A percentile compares a stretch with the other conserved stretches of the same genome.
phyloP scores from a whole-genome alignment of 2,113 vertebrate genomes.

The Orcinus orca region DNA sequence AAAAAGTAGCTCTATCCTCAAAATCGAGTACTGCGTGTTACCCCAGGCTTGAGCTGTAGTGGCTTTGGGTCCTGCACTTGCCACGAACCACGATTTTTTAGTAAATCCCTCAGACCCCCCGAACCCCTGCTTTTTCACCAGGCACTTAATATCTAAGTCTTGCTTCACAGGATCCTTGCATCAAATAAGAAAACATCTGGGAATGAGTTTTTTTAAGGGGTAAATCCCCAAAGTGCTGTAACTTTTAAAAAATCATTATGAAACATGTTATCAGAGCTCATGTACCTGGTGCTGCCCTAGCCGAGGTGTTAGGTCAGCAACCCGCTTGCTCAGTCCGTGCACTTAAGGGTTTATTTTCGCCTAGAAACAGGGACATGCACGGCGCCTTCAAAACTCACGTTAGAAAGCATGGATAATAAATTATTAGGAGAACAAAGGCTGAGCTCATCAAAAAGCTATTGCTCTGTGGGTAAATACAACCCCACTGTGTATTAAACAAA shows the following conservation, averaged over 20 bases:
- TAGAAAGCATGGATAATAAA: slow-evolving; percentile 56
- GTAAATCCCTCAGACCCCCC: not conserved
- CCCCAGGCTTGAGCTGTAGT: not conserved
- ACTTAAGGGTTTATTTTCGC: not conserved
- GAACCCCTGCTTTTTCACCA: not conserved
- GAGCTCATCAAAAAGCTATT: slow-evolving; percentile 70
- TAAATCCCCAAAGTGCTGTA: not conserved
- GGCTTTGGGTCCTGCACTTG: not conserved
- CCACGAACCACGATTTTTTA: not conserved
- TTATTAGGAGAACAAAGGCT: slow-evolving; percentile 75
- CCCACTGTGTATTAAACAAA: slow-evolving; percentile 81
- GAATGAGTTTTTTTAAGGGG: not conserved
- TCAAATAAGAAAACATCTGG: not conserved
- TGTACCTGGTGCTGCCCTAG: not conserved
- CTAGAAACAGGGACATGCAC: not conserved
- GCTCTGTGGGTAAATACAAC: slow-evolving; percentile 78
- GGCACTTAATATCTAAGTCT: not conserved
- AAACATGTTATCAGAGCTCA: not conserved
- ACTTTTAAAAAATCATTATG: not conserved
- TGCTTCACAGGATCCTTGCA: not conserved
- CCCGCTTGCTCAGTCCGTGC: not conserved
- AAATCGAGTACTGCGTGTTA: not conserved
- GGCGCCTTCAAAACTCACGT: not conserved
- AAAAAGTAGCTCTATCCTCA: not conserved
- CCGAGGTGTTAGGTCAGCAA: not conserved